Conservation (phyloP, 2,797 vertebrate species). For the Oryzias sinensis region DNA sequence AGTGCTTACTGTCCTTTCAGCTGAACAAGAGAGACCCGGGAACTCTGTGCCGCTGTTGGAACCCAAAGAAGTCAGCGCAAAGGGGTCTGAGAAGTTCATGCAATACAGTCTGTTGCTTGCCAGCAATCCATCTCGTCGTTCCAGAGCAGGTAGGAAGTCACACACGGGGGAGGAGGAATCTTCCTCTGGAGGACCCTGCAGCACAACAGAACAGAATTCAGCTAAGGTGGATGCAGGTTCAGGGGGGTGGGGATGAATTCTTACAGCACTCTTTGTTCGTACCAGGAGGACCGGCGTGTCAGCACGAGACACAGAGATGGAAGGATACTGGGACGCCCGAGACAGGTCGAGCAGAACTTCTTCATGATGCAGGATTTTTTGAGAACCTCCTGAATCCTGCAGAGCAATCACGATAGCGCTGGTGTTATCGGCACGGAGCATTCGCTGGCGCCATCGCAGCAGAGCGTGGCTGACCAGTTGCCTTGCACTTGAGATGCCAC, state of each 20-base stretch:
- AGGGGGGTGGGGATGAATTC: too few relatives aligned
- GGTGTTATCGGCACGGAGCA: constrained; percentile 96
- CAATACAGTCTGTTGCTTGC: constrained; percentile 56
- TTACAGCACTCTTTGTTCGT: neutral
- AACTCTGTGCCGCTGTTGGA: constrained; percentile 34
- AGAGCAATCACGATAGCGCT: constrained; percentile 92
- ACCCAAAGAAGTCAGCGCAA: constrained; percentile 27
- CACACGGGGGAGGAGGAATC: constrained; percentile 53
- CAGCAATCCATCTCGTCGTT: constrained; percentile 59
- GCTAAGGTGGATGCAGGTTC: neutral
- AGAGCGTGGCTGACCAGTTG: constrained; percentile 91
- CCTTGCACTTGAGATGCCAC: constrained; percentile 85
- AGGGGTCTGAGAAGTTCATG: constrained; percentile 41
- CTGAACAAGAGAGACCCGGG: constrained; percentile 12
- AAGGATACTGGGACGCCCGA: constrained; percentile 82
- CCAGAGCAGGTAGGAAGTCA: constrained; percentile 63
- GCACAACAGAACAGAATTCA: neutral
- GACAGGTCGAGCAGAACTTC: constrained; percentile 88
- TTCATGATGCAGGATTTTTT: constrained; percentile 74
- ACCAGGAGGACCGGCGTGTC: constrained; percentile 77
- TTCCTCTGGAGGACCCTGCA: constrained; percentile 49
- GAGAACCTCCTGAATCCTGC: constrained; percentile 72
- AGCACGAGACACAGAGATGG: constrained; percentile 77
- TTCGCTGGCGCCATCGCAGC: constrained; percentile 91
- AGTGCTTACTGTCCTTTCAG: constrained; percentile 61